Base-by-base conservation (phyloP, 2,888 invertebrate genomes). In the Mythimna albipuncta region DNA sequence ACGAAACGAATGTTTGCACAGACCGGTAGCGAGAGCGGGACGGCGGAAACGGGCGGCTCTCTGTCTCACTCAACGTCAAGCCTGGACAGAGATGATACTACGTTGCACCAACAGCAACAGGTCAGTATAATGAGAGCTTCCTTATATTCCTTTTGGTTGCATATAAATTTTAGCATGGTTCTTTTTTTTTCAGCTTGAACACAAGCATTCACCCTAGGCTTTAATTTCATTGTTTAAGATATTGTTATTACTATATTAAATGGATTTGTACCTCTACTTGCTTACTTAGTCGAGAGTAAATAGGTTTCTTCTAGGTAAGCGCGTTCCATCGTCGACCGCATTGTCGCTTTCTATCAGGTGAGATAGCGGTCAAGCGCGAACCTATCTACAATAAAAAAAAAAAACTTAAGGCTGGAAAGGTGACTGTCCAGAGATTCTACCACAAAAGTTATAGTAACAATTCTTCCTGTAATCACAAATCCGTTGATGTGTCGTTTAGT, bases 31-130 rank as follows among this genome's bases (percentile, higher is more conserved):
- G 96, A 94, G 91, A 97, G 97, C 96, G 92, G 97, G 93, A 92
- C 97, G 93, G 94, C 97, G 89, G 93, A 97, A 89, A 92, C 97
- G 84, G 96, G 97, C 97, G 92, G 97, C 97, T 91, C 97, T 97
- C 85, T 97, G 96, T 97, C 97, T 91, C 98, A 98, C 93, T 98
- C 98, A 94, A 97, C 98, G 82, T 98, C 98, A 88, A 99, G 98
- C 94, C 97, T 99, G 90, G 99, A 99, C 94, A 97, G 98, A 85
- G 99, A 99, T 82, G 99, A 99, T 89, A 75, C 71, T 71, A 90
- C 94, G 79, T 95, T 97, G 91, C 93, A 94, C 86, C 96, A 96
- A 84, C 96, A 96, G 87, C 93, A 94, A 89, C 97, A 97, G 97
- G 97, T 97, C 90, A 74, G 80, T 84, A 64, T 68, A 5, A 13